Base-by-base conservation (phyloP, 2,888 invertebrate genomes). In the Phoronis australis region DNA sequence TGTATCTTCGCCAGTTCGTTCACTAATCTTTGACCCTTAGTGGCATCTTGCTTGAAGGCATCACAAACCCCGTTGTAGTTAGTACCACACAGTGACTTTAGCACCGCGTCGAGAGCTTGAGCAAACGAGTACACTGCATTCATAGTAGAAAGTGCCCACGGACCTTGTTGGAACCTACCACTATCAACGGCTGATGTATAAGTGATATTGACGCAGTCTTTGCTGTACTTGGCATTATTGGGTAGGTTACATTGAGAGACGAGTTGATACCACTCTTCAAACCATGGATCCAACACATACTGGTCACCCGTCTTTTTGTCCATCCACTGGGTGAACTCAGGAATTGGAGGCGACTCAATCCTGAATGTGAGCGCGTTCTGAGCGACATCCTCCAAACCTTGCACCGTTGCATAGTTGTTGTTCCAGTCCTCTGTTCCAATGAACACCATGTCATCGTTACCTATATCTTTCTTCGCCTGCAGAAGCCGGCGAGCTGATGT, bases 121-220 rank as follows among this genome's bases (percentile, higher is more conserved):
- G 73, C 71, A n/a, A 77, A 44, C 2, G 76, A 66, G 45, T 69
- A 67, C 2, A 78, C 73, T n/a, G 77, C 70, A 52, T 76, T 73
- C 25, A 77, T 71, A n/a, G 74, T 75, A 18, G 71, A 66, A 20
- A 73, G 55, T 0, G 69, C 64, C n/a, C 61, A 57, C 15, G 65
- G 47, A 47, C 73, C 71, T 39, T 71, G 65, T 31, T 31, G 9
- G 15, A 12, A 31, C 31, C 15, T 9, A 15, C 9, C 31, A 31
- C 9, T 9, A 31, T 31, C 15, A 12, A 15, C 15, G 9, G 15
- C 15, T 12, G 31, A 31, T 9, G 9, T 31, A 31, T 31, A 31
- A 9, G 26, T 5, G 18, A 9, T n/a, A n/a, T n/a, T 37, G 23
- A 4, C 18, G 41, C 51, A 51, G 3, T 42, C 20, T 5, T 3